Evolutionary conservation across 2,888 invertebrate species (phyloP).

Genomic region (Cheilosia vulpina): DNA sequence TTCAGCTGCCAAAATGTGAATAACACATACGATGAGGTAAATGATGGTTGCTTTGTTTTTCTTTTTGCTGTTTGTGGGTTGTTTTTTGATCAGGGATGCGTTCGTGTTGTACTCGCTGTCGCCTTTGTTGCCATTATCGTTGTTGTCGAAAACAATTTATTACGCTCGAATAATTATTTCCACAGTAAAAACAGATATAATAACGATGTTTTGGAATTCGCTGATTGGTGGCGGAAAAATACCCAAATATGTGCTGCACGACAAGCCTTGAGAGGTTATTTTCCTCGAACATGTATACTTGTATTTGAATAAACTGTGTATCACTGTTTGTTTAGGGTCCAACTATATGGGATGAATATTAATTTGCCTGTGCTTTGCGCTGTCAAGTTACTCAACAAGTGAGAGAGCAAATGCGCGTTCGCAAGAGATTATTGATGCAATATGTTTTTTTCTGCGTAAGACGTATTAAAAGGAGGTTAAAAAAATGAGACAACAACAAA

Average conservation of each 20-base stretch:
- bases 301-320: conserved; percentile 62
- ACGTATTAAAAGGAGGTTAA: conserved; percentile 5
- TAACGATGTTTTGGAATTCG: conserved; percentile 34
- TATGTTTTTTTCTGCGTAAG: conserved; percentile 13
- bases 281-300: conserved; percentile 33
- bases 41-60: conserved; percentile 4
- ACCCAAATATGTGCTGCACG: conserved; percentile 38
- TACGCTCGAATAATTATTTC: conserved; percentile 48
- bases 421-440: conserved; percentile 36
- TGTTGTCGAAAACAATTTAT: conserved; percentile 52
- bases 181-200: conserved; percentile 17
- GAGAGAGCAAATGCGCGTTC: neutral
- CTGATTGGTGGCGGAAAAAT: conserved; percentile 27
- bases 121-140: conserved; percentile 32
- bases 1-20: conserved; percentile 39
- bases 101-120: conserved; percentile 40
- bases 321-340: conserved; percentile 47
- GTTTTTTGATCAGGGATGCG: conserved; percentile 43
- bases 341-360: conserved; percentile 48
- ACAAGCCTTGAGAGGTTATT: conserved; percentile 65
- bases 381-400: conserved; percentile 23
- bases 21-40: conserved; percentile 36
- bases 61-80: neutral
- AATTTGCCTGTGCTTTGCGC: conserved; percentile 21
- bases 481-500: neutral